Base-by-base conservation (phyloP, 2,888 invertebrate species). In the Lepetodrilus schrolli region DNA sequence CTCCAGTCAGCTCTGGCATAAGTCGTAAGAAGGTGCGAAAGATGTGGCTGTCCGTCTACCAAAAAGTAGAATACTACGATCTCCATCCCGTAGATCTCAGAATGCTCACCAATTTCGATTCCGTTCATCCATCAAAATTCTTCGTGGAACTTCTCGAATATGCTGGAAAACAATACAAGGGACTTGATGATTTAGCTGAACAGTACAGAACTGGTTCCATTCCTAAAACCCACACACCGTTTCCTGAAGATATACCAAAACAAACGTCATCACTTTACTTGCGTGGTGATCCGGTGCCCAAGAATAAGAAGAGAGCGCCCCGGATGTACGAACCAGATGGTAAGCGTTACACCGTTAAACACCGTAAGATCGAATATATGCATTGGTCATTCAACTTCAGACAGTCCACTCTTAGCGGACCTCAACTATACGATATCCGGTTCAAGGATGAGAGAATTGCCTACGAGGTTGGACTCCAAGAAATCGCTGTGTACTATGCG, bases 401-500 rank as follows among this genome's bases (percentile, higher is more conserved):
- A 30, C 81, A 88, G 82, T 82, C 84, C 0, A 75, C 84, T 4
- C 74, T 82, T 10, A 77, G 76, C 0, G 88, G 88, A 1, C 84
- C 86, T 7, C 82, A 82, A 23, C 13, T 85, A 7, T 84, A 82
- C 73, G 83, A 87, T 69, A 77, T 88, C 23, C 77, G 81, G 8
- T 89, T 77, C 74, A 74, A 78, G 4, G 78, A 78, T 4, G 82
- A 88, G 51, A 76, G 86, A 43, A 85, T 89, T n/a, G 84, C 83
- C 0, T 89, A 87, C 70, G 89, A 89, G 77, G 73, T 88, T 0
- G 82, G 87, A 58, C 73, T 87, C 10, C 84, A 86, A 30, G 88
- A 88, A 72, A 80, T 88, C 8, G 81, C 81, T 17, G 86, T 85
- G 1, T 79, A 86, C 38, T 87, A 87, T 73, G 83, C 86, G 0